phyloP scores from a whole-genome alignment of 2,113 vertebrate species.

The Ictidomys tridecemlineatus region DNA sequence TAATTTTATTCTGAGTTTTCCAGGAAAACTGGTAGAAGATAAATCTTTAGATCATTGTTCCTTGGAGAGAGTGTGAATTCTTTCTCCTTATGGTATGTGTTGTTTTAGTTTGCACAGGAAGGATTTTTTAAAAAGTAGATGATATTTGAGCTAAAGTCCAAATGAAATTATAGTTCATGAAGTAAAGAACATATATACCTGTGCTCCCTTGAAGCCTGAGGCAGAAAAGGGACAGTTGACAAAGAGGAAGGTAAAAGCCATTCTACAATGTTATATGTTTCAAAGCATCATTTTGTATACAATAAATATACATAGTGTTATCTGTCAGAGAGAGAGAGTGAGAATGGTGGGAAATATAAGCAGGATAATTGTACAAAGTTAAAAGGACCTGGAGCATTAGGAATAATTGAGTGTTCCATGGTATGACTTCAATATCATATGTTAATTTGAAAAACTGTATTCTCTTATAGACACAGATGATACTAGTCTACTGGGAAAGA shows the following conservation, averaged over 20 bases:
- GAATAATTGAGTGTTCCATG: neutral
- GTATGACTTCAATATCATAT: neutral
- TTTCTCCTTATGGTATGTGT: neutral
- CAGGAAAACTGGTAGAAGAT: constrained; percentile 32
- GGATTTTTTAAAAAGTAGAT: constrained; percentile 47
- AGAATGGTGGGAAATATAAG: neutral
- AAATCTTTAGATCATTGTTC: constrained; percentile 9
- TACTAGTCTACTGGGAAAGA: constrained; percentile 88
- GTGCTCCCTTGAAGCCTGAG: neutral
- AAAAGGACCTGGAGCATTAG: neutral
- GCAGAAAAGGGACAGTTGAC: neutral
- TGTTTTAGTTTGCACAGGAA: constrained; percentile 19
- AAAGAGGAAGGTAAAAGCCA: neutral
- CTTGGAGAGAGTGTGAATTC: neutral
- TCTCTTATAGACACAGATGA: constrained; percentile 88
- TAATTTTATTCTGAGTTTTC: constrained; percentile 54
- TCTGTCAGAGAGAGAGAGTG: neutral
- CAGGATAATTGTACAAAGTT: neutral
- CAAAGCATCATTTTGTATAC: neutral
- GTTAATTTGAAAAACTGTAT: constrained; percentile 66
- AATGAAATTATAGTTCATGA: neutral
- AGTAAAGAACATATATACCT: neutral
- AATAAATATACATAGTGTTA: neutral
- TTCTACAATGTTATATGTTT: neutral
- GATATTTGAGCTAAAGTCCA: constrained; percentile 27